Evolutionary conservation across 2,888 invertebrate genomes (phyloP), one percentile per base, ranked within the genome.

Genomic region (Galeruca laticollis): DNA sequence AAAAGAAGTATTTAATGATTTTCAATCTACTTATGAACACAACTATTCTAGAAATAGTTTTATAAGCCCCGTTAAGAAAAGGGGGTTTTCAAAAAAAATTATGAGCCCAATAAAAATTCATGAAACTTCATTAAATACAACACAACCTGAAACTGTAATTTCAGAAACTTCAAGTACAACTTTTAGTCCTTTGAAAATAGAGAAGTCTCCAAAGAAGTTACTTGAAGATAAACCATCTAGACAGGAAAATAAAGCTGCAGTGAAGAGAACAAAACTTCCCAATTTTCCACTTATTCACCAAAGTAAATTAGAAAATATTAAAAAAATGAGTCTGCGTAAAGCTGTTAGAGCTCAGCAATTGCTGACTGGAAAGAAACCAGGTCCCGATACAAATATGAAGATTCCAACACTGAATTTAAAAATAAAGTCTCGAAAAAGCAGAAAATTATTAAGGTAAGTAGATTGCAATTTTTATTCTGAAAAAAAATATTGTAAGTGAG

Each of bases 221-320:
- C 1, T 18, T n/a, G 2, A 69, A 61, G 49, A 31, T 57, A 18
- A 43, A 57, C 20, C 57, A 62, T 21, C 54, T n/a, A 51, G 35
- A 2, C 57, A 33, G 2, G 37, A 20, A 71, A 43, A 49, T 52
- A 70, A 10, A 57, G 26, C n/a, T 47, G 43, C 52, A 49, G 60
- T 60, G 26, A 68, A 61, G 60, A 33, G 66, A 61, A 65, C 69
- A 5, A 90, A 89, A 84, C 83, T 91, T 80, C 93, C 93, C 0
- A 90, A 93, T 84, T 93, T 93, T 82, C 88, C 90, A 0, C 88
- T 89, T 4, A 87, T 93, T 62, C 93, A 93, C 79, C 87, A 90
- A 81, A 89, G 87, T 33, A 88, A 88, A 84, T 91, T 93, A 90
- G 92, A 93, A 85, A 91, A 91, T 13, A 81, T 93, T 15, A 84